Conservation (phyloP, 2,888 invertebrate genomes). For the Nomada goodeniana region DNA sequence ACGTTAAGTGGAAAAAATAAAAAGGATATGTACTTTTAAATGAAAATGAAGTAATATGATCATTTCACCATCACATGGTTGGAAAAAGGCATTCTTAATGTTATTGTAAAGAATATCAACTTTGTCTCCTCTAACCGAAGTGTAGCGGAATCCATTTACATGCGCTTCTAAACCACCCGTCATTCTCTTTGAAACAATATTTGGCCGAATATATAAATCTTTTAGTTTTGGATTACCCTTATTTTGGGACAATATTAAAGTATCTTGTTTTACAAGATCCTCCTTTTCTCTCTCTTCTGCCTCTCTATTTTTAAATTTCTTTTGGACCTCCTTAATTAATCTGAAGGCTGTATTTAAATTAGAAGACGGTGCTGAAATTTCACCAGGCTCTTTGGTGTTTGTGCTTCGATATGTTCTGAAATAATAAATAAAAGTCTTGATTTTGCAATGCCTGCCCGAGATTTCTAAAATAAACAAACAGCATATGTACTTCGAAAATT, state of each 20-base stretch:
- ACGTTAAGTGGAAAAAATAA: conserved; percentile 11
- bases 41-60: conserved; percentile 99
- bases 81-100: conserved; percentile 99
- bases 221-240: conserved; percentile 99
- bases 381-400: conserved; percentile 98
- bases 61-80: conserved; percentile 99
- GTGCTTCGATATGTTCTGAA: conserved; percentile 96
- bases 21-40: conserved; percentile 88
- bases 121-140: conserved; percentile 99
- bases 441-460: not conserved
- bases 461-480: too few relatives aligned
- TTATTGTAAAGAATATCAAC: conserved; percentile 99
- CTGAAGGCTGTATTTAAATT: conserved; percentile 98
- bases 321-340: conserved; percentile 99
- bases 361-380: conserved; percentile 95
- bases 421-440: conserved; percentile 15
- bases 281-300: conserved; percentile 99
- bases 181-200: conserved; percentile 98
- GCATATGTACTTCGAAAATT: not conserved
- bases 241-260: conserved; percentile 95
- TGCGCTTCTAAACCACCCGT: conserved; percentile 96
- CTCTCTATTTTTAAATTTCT: conserved; percentile 98
- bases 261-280: conserved; percentile 99
- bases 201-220: conserved; percentile 99
- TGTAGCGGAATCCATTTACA: conserved; percentile 97